A percentile compares a stretch with the other conserved stretches of the same genome.
phyloP scores from a whole-genome alignment of 2,888 invertebrate genomes.

The Phyllotreta cruciferae region DNA sequence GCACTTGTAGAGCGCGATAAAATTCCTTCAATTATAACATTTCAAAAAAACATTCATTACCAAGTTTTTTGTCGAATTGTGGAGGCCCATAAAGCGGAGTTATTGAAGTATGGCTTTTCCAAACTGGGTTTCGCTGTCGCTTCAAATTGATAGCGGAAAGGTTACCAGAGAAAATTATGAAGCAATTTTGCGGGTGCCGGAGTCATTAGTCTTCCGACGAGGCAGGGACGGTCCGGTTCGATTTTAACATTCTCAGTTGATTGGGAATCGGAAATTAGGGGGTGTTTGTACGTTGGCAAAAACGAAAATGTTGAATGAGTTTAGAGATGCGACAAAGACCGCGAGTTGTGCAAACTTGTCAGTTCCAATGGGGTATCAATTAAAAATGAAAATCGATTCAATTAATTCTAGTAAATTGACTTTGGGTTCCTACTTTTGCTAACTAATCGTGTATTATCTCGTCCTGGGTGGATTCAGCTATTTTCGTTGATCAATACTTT shows the following conservation, averaged over 20 bases:
- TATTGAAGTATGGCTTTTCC: conserved; percentile 54
- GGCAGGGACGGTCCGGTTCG: conserved; percentile 33
- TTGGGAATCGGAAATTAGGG: conserved; percentile 23
- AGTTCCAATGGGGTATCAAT: no score
- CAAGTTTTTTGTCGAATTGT: conserved; percentile 41
- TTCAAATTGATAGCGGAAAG: conserved; percentile 59
- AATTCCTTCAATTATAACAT: conserved; percentile 45
- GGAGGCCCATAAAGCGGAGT: conserved; percentile 48
- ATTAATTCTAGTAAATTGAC: no score
- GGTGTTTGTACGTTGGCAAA: neutral
- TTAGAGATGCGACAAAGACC: no score
- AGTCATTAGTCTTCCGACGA: conserved; percentile 57
- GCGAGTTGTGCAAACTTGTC: no score
- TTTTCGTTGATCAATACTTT: no score
- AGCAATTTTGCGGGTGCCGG: conserved; percentile 60
- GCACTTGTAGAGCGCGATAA: conserved; percentile 39
- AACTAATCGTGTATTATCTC: no score
- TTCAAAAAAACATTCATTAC: conserved; percentile 44
- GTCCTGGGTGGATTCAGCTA: no score
- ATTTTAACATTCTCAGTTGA: conserved; percentile 33
- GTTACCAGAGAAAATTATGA: conserved; percentile 61
- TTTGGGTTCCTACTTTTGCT: no score
- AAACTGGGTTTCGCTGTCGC: conserved; percentile 50
- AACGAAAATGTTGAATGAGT: no score
- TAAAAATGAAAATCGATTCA: no score